Percentiles rank a stretch among this genome's conserved stretches.
These are phyloP conservation scores for Thysanoteuthis rhombus DNA, from an alignment of 2,888 invertebrate species.

Conservation along the genomic window DNA sequence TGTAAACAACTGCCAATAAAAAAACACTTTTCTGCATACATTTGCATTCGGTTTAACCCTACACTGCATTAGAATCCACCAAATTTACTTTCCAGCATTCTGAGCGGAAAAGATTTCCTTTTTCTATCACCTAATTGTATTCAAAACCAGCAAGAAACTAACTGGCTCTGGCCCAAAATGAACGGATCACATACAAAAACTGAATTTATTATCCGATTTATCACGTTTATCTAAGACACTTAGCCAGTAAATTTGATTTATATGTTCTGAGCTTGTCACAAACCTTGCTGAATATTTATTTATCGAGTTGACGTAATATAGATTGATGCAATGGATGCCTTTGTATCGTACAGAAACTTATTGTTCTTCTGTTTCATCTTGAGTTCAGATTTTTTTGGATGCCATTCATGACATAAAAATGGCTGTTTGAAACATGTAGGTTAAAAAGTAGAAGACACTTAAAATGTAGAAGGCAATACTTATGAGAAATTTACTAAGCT, in stretches of 20 bases:
- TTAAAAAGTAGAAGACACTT: too few relatives aligned
- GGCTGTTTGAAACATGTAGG: too few relatives aligned
- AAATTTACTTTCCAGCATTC: too few relatives aligned
- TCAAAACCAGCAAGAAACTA: background rate
- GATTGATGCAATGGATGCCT: background rate
- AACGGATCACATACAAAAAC: background rate
- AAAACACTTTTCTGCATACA: too few relatives aligned
- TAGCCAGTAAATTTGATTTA: background rate
- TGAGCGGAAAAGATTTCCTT: too few relatives aligned
- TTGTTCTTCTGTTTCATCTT: background rate
- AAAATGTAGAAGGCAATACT: too few relatives aligned
- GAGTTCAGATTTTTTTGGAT: background rate
- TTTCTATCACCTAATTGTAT: too few relatives aligned
- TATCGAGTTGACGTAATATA: background rate
- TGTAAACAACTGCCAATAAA: too few relatives aligned
- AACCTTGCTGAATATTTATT: background rate
- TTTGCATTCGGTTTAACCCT: too few relatives aligned
- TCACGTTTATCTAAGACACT: background rate
- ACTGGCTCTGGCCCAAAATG: background rate
- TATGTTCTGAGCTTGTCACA: background rate
- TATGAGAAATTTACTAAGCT: too few relatives aligned
- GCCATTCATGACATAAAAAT: background rate
- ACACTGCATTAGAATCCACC: too few relatives aligned
- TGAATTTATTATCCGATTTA: background rate
- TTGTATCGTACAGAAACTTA: background rate